A percentile compares a stretch with the other conserved stretches of the same genome.
Evolutionary conservation across 2,113 vertebrate genomes (phyloP).

Genomic region (Microtus richardsoni): DNA sequence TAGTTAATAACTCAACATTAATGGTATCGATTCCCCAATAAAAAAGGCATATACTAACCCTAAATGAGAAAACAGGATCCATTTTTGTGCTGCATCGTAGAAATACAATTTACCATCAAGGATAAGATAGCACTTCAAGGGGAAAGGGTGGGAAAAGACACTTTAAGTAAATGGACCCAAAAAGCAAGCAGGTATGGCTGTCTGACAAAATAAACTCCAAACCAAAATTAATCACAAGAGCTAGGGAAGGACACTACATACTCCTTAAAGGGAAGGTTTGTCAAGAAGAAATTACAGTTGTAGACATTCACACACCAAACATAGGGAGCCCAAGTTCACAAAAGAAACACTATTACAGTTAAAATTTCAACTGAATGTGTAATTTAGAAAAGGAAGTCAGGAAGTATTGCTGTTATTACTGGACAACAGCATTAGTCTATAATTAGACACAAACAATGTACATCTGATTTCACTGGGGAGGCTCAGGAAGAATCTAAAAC

Average conservation of each 20-base stretch:
- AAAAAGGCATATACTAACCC: background rate
- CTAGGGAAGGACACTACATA: background rate
- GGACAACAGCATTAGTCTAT: background rate
- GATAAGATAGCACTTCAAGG: background rate
- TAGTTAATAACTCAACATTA: background rate
- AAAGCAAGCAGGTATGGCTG: background rate
- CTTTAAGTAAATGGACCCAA: background rate
- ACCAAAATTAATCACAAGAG: background rate
- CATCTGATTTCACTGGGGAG: background rate
- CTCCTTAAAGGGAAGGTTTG: background rate
- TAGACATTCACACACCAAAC: background rate
- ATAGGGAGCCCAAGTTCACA: background rate
- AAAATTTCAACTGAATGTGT: background rate
- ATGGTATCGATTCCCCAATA: background rate
- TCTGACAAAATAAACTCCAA: background rate
- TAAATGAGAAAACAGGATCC: background rate
- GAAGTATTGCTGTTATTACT: background rate
- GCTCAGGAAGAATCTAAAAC: background rate
- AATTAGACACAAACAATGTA: background rate
- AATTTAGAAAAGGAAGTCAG: background rate
- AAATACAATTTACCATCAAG: background rate
- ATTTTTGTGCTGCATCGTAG: background rate
- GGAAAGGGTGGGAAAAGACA: background rate
- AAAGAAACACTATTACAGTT: background rate
- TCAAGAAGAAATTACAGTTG: background rate